A percentile compares a stretch with the other conserved stretches of the same genome.
phyloP scores from a whole-genome alignment of 2,113 vertebrate species.

The Mesembrinibis cayennensis region DNA sequence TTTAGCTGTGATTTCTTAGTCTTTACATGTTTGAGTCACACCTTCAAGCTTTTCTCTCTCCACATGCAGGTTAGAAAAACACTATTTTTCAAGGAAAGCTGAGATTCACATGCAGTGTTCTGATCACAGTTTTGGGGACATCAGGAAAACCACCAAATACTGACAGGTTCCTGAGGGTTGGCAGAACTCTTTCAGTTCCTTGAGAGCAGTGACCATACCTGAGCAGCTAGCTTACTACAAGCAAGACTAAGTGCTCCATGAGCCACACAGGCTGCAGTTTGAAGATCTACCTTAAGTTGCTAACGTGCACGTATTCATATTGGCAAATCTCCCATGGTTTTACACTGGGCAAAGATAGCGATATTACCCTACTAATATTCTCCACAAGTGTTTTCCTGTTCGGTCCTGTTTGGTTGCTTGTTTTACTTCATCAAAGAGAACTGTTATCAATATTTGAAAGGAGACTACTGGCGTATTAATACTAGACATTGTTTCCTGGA shows the following conservation, averaged over 20 bases:
- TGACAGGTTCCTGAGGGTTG: background rate
- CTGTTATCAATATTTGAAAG: background rate
- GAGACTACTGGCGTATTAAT: background rate
- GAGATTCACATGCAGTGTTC: background rate
- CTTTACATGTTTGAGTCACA: background rate
- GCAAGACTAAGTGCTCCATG: background rate
- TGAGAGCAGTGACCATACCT: background rate
- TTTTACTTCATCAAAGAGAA: background rate
- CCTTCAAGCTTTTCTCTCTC: background rate
- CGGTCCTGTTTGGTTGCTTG: background rate
- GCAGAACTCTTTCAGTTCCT: background rate
- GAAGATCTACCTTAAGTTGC: background rate
- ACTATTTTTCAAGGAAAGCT: background rate
- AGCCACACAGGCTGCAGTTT: background rate
- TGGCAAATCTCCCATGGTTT: background rate
- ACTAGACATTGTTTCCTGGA: background rate
- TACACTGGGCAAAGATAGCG: background rate
- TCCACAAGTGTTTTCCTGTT: background rate
- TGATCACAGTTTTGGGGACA: background rate
- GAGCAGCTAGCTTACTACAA: background rate
- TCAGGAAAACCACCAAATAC: background rate
- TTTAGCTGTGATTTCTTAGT: background rate
- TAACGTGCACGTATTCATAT: background rate
- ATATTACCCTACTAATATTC: background rate
- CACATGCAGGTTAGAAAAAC: background rate